These are phyloP conservation scores for Gadopsis bispinosus DNA, from an alignment of 2,797 vertebrate genomes.

Conservation along the genomic window DNA sequence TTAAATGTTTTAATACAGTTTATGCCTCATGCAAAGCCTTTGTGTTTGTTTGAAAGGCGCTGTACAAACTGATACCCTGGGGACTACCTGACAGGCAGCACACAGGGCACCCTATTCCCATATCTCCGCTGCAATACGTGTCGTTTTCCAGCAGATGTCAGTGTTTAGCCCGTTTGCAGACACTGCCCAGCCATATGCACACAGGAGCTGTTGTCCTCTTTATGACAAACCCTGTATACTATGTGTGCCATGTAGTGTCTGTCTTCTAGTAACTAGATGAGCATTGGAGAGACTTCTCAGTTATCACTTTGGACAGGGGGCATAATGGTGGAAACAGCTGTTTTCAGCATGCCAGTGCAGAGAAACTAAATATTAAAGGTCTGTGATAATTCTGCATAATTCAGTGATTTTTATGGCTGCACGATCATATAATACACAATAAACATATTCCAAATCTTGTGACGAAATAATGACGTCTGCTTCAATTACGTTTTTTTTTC, in stretches of 20 bases:
- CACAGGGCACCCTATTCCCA: not conserved
- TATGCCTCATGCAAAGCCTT: not conserved
- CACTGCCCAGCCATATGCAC: not conserved
- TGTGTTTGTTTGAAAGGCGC: no score
- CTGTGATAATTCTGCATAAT: not conserved
- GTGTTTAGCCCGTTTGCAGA: constrained; percentile 45
- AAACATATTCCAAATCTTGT: not conserved
- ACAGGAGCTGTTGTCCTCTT: not conserved
- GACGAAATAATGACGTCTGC: not conserved
- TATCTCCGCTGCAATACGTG: constrained; percentile 2
- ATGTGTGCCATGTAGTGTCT: not conserved
- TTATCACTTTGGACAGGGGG: not conserved
- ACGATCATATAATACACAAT: not conserved
- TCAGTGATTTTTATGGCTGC: not conserved
- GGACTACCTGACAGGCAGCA: not conserved
- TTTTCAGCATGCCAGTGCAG: not conserved
- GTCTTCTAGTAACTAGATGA: not conserved
- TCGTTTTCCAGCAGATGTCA: constrained; percentile 65
- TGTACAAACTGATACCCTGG: not conserved
- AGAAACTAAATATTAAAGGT: not conserved
- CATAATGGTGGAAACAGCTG: not conserved
- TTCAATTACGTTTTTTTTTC: not conserved
- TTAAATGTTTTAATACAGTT: not conserved
- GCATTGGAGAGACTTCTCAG: not conserved
- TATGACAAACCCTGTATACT: not conserved